These are phyloP conservation scores for Bombyx mandarina DNA, from an alignment of 1,140 invertebrate species.

Conservation along the genomic window DNA sequence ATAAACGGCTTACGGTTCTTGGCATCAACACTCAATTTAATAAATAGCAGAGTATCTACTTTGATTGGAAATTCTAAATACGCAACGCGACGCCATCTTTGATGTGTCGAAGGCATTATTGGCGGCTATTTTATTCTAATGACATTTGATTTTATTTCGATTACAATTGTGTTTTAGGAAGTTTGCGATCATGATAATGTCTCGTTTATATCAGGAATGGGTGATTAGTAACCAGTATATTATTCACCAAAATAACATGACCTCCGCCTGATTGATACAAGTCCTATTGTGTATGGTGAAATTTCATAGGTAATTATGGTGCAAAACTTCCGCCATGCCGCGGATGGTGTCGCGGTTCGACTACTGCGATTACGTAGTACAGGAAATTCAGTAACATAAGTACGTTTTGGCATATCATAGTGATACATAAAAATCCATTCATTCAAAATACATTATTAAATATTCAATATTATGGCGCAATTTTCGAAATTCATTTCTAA, in stretches of 20 bases:
- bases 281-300: conserved; percentile 53
- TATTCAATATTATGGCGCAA: too few species aligned
- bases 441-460: too few species aligned
- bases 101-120: too few species aligned
- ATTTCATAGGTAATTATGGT: conserved; percentile 60
- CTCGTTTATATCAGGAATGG: conserved; percentile 25
- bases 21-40: conserved; percentile 23
- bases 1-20: conserved; percentile 56
- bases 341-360: conserved; percentile 56
- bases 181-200: conserved; percentile 32
- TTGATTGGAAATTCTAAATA: conserved; percentile 13
- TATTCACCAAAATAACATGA: conserved; percentile 48
- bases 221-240: conserved; percentile 48
- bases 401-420: too few species aligned
- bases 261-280: conserved; percentile 29
- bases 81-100: conserved; percentile 1
- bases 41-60: conserved; percentile 18
- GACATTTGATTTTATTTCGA: too few species aligned
- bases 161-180: conserved; percentile 21
- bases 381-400: too few species aligned
- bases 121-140: too few species aligned
- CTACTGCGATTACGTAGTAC: conserved; percentile 8
- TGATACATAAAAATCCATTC: too few species aligned
- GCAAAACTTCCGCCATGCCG: conserved; percentile 48
- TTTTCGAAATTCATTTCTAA: too few species aligned